These are phyloP conservation scores for Myiagra hebetior DNA, from an alignment of 2,113 vertebrate genomes.

Conservation along the genomic window DNA sequence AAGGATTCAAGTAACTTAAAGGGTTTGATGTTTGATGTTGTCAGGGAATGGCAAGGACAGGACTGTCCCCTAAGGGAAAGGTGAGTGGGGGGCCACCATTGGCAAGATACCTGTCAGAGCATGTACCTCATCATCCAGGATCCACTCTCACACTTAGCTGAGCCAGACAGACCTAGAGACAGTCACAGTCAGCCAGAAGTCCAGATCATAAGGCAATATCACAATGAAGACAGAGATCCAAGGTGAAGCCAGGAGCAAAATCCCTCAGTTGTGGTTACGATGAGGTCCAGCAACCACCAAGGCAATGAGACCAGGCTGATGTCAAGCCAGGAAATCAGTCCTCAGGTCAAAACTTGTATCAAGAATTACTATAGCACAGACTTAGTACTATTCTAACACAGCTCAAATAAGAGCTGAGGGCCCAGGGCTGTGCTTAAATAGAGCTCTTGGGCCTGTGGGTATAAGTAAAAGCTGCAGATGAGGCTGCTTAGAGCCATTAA, in stretches of 20 bases:
- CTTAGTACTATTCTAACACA: background rate
- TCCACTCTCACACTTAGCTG: background rate
- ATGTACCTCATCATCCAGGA: background rate
- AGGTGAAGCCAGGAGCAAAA: background rate
- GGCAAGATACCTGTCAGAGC: background rate
- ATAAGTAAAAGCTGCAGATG: background rate
- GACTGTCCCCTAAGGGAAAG: background rate
- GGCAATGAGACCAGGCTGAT: background rate
- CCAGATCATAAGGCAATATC: background rate
- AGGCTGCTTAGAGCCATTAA: background rate
- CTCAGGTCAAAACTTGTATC: too few relatives aligned
- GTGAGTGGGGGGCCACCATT: background rate
- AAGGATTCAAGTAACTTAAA: background rate
- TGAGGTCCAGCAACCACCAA: background rate
- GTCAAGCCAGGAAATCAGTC: background rate
- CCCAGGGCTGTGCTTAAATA: background rate
- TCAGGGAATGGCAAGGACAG: background rate
- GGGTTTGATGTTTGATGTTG: background rate
- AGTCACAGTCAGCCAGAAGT: background rate
- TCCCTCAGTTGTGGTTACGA: background rate
- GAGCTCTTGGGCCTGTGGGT: background rate
- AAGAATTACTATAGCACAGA: background rate
- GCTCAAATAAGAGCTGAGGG: accelerated
- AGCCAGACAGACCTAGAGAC: background rate
- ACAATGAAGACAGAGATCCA: background rate